These are phyloP conservation scores for Sebastes dallii DNA, from an alignment of 2,797 vertebrate species.

Conservation along the genomic window DNA sequence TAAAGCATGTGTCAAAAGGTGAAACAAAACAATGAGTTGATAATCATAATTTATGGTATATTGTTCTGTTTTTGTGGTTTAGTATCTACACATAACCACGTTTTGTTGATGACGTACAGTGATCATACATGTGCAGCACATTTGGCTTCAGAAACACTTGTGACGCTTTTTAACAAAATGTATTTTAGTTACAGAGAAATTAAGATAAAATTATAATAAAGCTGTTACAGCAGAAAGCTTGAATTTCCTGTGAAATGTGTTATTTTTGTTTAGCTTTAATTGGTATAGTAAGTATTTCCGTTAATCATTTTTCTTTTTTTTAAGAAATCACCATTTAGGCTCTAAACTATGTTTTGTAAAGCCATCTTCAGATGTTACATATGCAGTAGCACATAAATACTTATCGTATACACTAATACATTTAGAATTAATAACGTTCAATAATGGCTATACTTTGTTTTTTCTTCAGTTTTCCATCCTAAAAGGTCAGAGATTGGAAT, in stretches of 20 bases:
- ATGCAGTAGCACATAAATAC: background rate
- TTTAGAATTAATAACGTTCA: background rate
- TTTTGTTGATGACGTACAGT: background rate
- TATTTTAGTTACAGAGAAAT: background rate
- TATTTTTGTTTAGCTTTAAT: background rate
- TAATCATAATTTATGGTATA: background rate
- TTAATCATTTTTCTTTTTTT: background rate
- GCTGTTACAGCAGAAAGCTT: background rate
- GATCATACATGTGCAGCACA: background rate
- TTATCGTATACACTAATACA: rapidly evolving
- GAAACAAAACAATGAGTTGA: background rate
- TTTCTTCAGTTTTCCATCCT: background rate
- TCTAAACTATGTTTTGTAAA: background rate
- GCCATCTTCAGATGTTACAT: background rate
- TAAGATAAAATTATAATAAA: background rate
- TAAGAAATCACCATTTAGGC: background rate
- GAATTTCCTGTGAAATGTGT: background rate
- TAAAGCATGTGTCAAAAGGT: background rate
- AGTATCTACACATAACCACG: too few species aligned
- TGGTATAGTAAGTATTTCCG: background rate
- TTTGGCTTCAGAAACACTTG: background rate
- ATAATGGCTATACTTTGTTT: background rate
- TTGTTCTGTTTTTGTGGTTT: background rate
- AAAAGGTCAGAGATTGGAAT: background rate
- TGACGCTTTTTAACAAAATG: background rate